Base-by-base conservation (phyloP, 2,113 vertebrate species). In the Callionymus lyra region DNA sequence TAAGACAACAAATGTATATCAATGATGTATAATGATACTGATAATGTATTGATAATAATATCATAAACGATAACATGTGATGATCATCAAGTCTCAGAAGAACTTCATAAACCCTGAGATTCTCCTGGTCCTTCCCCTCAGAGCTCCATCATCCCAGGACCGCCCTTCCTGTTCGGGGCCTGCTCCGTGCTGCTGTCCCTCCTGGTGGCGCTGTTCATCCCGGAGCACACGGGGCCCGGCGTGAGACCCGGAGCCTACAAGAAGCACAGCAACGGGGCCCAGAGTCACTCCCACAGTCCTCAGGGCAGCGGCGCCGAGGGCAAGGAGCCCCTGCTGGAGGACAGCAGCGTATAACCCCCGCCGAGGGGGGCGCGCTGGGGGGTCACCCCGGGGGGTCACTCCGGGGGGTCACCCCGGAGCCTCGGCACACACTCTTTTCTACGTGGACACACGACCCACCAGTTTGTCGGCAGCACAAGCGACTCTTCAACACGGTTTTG, bases 71-170 rank as follows among this genome's bases (percentile, higher is more conserved):
- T n/a, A n/a, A n/a, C n/a, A n/a, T n/a, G n/a, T n/a, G n/a, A n/a
- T n/a, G n/a, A n/a, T n/a, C n/a, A n/a, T n/a, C n/a, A n/a, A n/a
- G n/a, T n/a, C n/a, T n/a, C n/a, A n/a, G n/a, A n/a, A n/a, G n/a
- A n/a, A n/a, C n/a, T n/a, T n/a, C n/a, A n/a, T n/a, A n/a, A n/a
- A n/a, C n/a, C n/a, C n/a, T n/a, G n/a, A n/a, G n/a, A n/a, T 12
- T 8, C 12, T 21, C 9, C 3, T 27, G 10, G 6, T 11, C 41
- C n/a, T 10, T 34, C 40, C 38, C 37, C 38, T 19, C 70, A 93
- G 91, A 91, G 91, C 71, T 79, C 89, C 81, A 94, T 94, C 70
- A 94, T 94, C 57, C 91, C 91, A 0, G 91, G 91, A n/a, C 91
- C 91, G 32, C 91, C 91, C 0, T 94, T 94, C 74, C 86, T 94